Conservation (phyloP, 2,888 invertebrate species). For the Acrobasis repandana region DNA sequence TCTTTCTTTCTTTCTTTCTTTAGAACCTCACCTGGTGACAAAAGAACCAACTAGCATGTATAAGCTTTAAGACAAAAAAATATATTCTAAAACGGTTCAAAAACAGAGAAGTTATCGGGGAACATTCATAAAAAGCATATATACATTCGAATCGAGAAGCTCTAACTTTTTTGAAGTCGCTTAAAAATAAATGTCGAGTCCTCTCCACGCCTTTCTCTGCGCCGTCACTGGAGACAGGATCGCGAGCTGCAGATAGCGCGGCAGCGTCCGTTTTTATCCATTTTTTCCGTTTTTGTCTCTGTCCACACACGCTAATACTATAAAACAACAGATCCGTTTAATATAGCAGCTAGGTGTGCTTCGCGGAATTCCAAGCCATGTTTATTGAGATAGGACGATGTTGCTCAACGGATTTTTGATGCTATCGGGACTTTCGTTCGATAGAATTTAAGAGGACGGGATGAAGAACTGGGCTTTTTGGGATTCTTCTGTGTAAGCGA, state of each 20-base stretch:
- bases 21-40: no score
- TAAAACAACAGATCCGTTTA: slow-evolving; percentile 45
- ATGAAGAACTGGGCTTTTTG: not conserved
- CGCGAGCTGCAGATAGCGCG: slow-evolving; percentile 74
- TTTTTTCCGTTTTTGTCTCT: slow-evolving; percentile 60
- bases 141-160: no score
- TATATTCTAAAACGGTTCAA: no score
- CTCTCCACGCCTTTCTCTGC: slow-evolving; percentile 2
- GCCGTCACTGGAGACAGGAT: slow-evolving; percentile 70
- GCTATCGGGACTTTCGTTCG: slow-evolving; percentile 11
- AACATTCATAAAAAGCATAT: no score
- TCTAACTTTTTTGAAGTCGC: no score
- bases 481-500: not conserved
- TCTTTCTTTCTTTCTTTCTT: no score
- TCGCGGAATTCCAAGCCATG: slow-evolving; percentile 10
- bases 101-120: no score
- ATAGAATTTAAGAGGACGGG: not conserved
- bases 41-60: no score
- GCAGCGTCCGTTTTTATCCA: slow-evolving; percentile 71
- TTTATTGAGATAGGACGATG: slow-evolving; percentile 14
- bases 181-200: not conserved
- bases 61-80: no score
- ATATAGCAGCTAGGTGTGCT: slow-evolving; percentile 27
- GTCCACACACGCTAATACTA: slow-evolving; percentile 67
- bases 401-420: slow-evolving; percentile 8